These are phyloP conservation scores for Dendroctonus valens DNA, from an alignment of 1,140 invertebrate genomes.

Conservation along the genomic window DNA sequence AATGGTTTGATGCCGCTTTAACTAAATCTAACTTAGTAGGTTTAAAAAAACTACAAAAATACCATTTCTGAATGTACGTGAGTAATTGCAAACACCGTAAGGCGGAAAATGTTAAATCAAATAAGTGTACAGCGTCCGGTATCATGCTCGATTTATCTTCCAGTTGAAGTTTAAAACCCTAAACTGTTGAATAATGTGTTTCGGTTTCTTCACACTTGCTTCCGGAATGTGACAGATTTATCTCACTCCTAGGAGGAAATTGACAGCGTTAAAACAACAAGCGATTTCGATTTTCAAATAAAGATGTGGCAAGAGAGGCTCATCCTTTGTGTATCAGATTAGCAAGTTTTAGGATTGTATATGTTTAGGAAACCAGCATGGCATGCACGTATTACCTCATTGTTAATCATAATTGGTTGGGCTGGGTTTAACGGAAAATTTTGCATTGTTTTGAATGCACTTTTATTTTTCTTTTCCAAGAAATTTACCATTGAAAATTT, in stretches of 20 bases:
- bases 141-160: constrained; percentile 18
- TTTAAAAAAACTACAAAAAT: too few relatives aligned
- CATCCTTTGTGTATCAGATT: constrained; percentile 11
- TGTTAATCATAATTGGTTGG: too few relatives aligned
- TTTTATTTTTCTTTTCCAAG: too few relatives aligned
- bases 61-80: too few relatives aligned
- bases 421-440: too few relatives aligned
- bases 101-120: too few relatives aligned
- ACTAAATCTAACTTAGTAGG: too few relatives aligned
- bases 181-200: constrained; percentile 21
- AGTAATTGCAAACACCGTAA: too few relatives aligned
- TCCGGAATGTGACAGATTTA: constrained; percentile 26
- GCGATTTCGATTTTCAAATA: constrained; percentile 23
- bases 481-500: too few relatives aligned
- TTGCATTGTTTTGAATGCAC: too few relatives aligned
- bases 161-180: constrained; percentile 8
- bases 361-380: background rate
- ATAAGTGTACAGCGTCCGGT: constrained; percentile 12
- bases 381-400: too few relatives aligned
- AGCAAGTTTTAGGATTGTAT: background rate
- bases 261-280: constrained; percentile 21
- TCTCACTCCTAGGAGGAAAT: constrained; percentile 18
- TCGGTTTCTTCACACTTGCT: constrained; percentile 25
- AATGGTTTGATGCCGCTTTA: too few relatives aligned
- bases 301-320: constrained; percentile 25